A percentile compares a stretch with the other conserved stretches of the same genome.
These are phyloP conservation scores for Laspeyria flexula DNA, from an alignment of 2,888 invertebrate genomes.

Conservation along the genomic window DNA sequence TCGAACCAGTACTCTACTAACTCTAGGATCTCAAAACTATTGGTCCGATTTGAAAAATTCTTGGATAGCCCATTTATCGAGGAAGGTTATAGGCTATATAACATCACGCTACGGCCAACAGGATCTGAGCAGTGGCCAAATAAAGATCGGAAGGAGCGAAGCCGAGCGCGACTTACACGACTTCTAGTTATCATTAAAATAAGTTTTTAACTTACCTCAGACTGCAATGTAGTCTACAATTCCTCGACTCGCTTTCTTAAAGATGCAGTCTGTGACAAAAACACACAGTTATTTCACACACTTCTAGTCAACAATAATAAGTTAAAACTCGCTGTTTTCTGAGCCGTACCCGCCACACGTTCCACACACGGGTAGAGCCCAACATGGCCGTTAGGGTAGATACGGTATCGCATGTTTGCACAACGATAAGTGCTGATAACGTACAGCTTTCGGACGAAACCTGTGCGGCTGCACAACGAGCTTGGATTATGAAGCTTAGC, in stretches of 20 bases:
- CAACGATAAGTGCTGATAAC: slow-evolving; percentile 54
- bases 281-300: not conserved
- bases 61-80: too few species aligned
- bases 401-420: slow-evolving; percentile 61
- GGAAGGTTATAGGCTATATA: too few species aligned
- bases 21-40: too few species aligned
- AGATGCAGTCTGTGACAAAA: slow-evolving; percentile 70
- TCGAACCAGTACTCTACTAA: too few species aligned
- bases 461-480: slow-evolving; percentile 31
- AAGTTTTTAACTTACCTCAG: slow-evolving; percentile 63
- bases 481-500: slow-evolving; percentile 15
- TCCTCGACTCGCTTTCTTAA: slow-evolving; percentile 71
- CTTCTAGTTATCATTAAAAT: too few species aligned
- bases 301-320: too few species aligned
- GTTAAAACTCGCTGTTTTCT: not conserved
- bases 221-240: slow-evolving; percentile 69
- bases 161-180: too few species aligned
- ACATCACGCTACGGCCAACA: too few species aligned
- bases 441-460: slow-evolving; percentile 58
- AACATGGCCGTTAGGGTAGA: slow-evolving; percentile 59
- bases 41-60: too few species aligned
- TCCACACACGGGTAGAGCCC: slow-evolving; percentile 24
- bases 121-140: too few species aligned
- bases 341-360: slow-evolving; percentile 18
- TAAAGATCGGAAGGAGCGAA: too few species aligned